phyloP scores from a whole-genome alignment of 2,888 invertebrate species.

The Muscina levida region DNA sequence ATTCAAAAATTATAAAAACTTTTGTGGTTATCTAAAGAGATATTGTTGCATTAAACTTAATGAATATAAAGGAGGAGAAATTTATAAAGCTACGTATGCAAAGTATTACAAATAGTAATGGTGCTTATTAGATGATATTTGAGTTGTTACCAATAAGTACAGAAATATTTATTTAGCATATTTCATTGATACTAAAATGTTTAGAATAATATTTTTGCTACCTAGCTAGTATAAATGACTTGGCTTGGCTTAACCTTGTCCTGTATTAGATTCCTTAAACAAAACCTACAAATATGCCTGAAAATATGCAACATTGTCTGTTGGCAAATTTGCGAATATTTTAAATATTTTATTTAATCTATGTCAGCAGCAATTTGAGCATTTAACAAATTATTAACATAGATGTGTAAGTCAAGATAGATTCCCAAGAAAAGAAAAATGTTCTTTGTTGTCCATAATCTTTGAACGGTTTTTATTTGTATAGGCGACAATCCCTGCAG shows the following conservation, averaged over 20 bases:
- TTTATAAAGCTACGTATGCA: neutral
- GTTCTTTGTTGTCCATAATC: neutral
- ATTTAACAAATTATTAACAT: constrained; percentile 43
- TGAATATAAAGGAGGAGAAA: neutral
- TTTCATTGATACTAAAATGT: too few species aligned
- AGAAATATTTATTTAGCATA: too few species aligned
- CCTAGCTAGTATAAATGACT: too few species aligned
- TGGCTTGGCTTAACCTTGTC: too few species aligned
- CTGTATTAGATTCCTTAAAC: too few species aligned
- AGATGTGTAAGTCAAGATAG: constrained; percentile 7
- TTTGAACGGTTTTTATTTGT: neutral
- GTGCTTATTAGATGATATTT: neutral
- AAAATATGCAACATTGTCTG: constrained; percentile 2
- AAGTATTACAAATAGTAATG: neutral
- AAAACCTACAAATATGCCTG: neutral
- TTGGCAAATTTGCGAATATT: neutral
- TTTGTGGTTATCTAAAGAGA: neutral
- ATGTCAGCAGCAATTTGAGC: constrained; percentile 63
- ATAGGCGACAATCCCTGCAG: neutral
- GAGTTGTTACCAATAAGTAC: neutral
- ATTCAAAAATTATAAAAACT: neutral
- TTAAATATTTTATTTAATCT: constrained; percentile 49
- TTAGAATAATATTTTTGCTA: too few species aligned
- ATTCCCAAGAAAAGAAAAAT: constrained; percentile 14
- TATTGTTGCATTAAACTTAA: constrained; percentile 16